Conservation (phyloP, 2,797 vertebrate species). For the Gymnothorax reevesii region DNA sequence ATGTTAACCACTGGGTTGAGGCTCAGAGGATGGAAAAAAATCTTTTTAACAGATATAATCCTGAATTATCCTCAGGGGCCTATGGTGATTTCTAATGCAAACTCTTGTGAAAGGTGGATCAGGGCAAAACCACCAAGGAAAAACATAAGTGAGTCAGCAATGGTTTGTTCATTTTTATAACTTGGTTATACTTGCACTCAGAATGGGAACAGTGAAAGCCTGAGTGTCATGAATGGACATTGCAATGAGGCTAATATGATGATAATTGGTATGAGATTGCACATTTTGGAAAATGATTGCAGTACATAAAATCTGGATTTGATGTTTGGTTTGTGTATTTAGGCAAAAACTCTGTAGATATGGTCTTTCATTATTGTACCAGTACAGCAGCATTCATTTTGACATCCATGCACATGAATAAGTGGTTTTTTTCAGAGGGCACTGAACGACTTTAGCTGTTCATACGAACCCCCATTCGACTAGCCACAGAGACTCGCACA, state of each 20-base stretch:
- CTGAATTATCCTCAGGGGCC: neutral
- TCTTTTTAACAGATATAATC: neutral
- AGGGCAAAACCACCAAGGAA: neutral
- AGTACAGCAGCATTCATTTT: neutral
- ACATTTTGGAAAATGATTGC: neutral
- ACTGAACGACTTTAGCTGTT: too few species aligned
- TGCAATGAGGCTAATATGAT: neutral
- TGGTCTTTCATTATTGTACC: too few species aligned
- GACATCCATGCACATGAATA: neutral
- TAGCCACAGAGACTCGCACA: too few species aligned
- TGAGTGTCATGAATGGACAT: neutral
- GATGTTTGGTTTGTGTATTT: neutral
- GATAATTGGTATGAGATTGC: neutral
- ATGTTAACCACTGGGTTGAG: constrained; percentile 33
- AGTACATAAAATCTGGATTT: neutral
- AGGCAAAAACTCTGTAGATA: neutral
- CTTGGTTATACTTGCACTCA: neutral
- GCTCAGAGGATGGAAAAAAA: neutral
- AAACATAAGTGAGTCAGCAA: neutral
- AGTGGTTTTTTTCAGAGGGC: neutral
- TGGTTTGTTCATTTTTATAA: neutral
- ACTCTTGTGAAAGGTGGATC: neutral
- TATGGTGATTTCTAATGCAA: neutral
- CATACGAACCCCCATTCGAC: too few species aligned
- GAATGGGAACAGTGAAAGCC: neutral